Percentiles rank a stretch among this genome's conserved stretches.
Evolutionary conservation across 2,113 vertebrate species (phyloP).

Genomic region (Odontesthes bonariensis): DNA sequence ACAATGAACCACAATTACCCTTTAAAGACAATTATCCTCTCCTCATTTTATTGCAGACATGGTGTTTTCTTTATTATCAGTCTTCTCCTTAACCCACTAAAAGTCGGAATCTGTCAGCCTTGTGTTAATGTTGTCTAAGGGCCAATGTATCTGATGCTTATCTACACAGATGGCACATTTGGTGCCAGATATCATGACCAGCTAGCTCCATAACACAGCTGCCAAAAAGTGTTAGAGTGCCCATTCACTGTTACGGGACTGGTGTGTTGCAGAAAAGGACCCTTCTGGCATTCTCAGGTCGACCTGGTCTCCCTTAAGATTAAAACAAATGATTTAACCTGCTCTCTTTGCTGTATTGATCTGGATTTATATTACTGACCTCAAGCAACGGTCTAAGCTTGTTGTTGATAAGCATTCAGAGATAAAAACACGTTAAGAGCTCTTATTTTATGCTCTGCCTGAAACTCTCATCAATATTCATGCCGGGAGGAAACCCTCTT

Average conservation of each 20-base stretch:
- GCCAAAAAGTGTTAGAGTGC: conserved; percentile 63
- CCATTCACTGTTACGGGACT: conserved; percentile 49
- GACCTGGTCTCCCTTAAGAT: conserved; percentile 22
- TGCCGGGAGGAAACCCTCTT: conserved; percentile 46
- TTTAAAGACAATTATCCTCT: conserved; percentile 13
- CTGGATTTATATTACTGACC: conserved; percentile 60
- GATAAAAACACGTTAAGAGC: conserved; percentile 57
- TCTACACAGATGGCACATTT: conserved; percentile 60
- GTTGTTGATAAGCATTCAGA: conserved; percentile 46
- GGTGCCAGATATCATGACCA: conserved; percentile 62
- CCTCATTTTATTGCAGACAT: conserved; percentile 1
- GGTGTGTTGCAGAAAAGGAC: conserved; percentile 45
- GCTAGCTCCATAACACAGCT: conserved; percentile 56
- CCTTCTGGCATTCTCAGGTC: conserved; percentile 48
- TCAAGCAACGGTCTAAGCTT: conserved; percentile 46
- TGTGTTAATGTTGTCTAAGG: conserved; percentile 38
- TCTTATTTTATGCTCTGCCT: conserved; percentile 57
- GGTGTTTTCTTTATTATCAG: conserved; percentile 4
- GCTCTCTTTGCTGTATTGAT: conserved; percentile 46
- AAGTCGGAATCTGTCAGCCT: conserved; percentile 25
- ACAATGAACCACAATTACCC: conserved; percentile 1
- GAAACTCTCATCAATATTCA: conserved; percentile 74
- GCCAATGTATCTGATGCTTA: conserved; percentile 56
- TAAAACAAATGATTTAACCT: conserved; percentile 45
- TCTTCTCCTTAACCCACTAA: conserved; percentile 25